Evolutionary conservation across 2,113 vertebrate species (phyloP).

Genomic region (Saccopteryx bilineata): DNA sequence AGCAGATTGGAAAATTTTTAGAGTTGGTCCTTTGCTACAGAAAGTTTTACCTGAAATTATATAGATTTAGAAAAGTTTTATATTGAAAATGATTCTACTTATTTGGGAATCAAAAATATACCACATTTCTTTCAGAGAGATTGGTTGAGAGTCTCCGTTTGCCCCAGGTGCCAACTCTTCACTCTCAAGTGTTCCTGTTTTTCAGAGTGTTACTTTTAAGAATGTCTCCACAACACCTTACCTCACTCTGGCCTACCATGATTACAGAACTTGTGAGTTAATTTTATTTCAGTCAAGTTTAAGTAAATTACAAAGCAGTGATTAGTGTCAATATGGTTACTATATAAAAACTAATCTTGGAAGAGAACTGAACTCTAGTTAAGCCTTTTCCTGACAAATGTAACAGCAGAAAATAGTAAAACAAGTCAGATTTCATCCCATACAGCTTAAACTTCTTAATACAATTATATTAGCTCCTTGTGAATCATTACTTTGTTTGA

Average conservation of each 20-base stretch:
- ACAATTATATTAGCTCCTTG: neutral
- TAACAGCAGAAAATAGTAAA: constrained; percentile 32
- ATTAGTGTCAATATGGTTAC: neutral
- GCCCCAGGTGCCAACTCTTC: constrained; percentile 98
- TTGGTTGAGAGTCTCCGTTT: constrained; percentile 98
- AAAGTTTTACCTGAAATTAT: neutral
- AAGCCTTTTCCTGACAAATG: neutral
- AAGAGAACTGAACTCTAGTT: constrained; percentile 9
- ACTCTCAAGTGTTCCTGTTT: constrained; percentile 99
- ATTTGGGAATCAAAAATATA: constrained; percentile 70
- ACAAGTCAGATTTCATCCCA: neutral
- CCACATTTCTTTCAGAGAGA: constrained; percentile 93
- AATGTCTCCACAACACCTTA: constrained; percentile 99
- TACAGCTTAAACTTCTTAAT: neutral
- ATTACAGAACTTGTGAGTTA: constrained; percentile 97
- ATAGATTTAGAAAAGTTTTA: neutral
- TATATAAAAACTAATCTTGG: constrained; percentile 38
- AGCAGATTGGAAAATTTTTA: constrained; percentile 7
- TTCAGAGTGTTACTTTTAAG: constrained; percentile 98
- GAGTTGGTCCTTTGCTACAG: neutral
- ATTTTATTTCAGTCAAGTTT: constrained; percentile 29
- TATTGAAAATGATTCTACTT: constrained; percentile 21
- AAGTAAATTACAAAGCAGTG: neutral
- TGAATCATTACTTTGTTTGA: neutral
- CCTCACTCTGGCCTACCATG: constrained; percentile 99